A percentile compares a stretch with the other conserved stretches of the same genome.
Conservation (phyloP, 2,113 vertebrate species). For the Rissa tridactyla region DNA sequence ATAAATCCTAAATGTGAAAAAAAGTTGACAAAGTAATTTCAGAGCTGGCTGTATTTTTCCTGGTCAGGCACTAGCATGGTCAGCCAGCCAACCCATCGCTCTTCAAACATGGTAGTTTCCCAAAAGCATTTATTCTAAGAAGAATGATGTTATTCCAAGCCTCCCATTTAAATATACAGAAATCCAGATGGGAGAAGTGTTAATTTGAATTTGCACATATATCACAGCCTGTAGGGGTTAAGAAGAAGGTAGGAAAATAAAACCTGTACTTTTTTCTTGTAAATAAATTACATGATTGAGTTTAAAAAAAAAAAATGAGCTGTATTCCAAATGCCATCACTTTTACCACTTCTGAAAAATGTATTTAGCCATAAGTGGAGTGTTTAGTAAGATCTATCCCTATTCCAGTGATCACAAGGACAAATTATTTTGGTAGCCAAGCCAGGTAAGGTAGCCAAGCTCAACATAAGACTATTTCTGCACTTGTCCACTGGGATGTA, state of each 20-base stretch:
- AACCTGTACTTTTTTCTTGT: neutral
- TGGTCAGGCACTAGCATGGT: neutral
- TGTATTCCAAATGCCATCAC: neutral
- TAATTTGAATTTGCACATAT: conserved; percentile 27
- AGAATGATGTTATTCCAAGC: neutral
- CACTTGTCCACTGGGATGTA: neutral
- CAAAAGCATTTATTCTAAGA: neutral
- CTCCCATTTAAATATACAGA: neutral
- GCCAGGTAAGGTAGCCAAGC: neutral
- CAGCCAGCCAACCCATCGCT: neutral
- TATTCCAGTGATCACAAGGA: neutral
- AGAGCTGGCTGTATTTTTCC: neutral
- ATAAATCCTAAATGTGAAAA: neutral
- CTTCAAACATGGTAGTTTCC: neutral
- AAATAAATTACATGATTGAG: neutral
- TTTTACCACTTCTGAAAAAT: neutral
- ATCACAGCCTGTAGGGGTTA: neutral
- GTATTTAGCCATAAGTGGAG: neutral
- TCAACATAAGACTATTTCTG: neutral
- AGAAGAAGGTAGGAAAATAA: neutral
- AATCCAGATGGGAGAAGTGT: conserved; percentile 16
- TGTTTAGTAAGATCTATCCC: neutral
- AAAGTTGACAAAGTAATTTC: neutral
- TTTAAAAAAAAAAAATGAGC: neutral
- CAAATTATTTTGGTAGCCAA: neutral